Percentiles rank a stretch among this genome's conserved stretches.
These are phyloP conservation scores for Limanda limanda DNA, from an alignment of 2,113 vertebrate genomes.

Conservation along the genomic window DNA sequence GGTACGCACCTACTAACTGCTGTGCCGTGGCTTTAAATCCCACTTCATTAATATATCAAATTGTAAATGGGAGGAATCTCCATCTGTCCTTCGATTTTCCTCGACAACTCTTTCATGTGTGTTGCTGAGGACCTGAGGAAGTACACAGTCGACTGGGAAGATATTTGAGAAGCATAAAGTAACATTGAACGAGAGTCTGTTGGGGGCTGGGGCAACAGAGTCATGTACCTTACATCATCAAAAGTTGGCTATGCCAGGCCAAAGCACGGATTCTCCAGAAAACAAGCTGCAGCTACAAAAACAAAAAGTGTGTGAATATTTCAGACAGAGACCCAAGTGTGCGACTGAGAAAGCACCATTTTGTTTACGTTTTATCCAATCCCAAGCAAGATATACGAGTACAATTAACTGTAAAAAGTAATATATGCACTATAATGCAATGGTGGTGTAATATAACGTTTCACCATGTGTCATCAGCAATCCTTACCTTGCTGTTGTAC, in stretches of 20 bases:
- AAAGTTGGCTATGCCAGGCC: background rate
- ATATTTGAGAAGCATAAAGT: background rate
- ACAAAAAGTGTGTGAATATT: background rate
- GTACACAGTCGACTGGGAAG: background rate
- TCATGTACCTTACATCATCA: background rate
- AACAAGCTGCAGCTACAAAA: constrained; percentile 1
- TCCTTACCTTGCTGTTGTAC: background rate
- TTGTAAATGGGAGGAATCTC: background rate
- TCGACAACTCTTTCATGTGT: background rate
- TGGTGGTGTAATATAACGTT: background rate
- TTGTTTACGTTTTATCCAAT: background rate
- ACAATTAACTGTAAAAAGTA: background rate
- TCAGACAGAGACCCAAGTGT: background rate
- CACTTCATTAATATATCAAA: constrained; percentile 35
- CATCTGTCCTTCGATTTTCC: background rate
- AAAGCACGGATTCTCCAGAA: background rate
- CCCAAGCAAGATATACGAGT: background rate
- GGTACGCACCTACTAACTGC: constrained; percentile 37
- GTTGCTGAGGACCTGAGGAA: background rate
- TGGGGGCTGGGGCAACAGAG: background rate
- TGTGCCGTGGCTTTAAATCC: constrained; percentile 22
- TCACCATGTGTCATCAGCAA: background rate
- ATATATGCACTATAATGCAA: background rate
- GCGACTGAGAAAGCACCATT: background rate
- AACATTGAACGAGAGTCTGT: background rate